Percentiles rank a stretch among this genome's conserved stretches.
phyloP scores from a whole-genome alignment of 2,888 invertebrate genomes.

The Tetropium fuscum region DNA sequence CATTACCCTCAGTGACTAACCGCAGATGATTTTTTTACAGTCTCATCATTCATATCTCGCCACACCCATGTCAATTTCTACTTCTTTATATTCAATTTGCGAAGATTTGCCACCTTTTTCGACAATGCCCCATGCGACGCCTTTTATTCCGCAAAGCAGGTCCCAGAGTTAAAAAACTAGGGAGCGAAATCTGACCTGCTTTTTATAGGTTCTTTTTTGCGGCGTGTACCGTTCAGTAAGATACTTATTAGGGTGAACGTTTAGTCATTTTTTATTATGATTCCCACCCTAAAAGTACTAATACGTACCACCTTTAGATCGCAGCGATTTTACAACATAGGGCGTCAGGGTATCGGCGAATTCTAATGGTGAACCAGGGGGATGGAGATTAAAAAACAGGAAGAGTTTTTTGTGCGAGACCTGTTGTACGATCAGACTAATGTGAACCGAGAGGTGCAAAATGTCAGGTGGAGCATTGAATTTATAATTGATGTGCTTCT shows the following conservation, averaged over 20 bases:
- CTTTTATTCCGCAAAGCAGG: constrained; percentile 1
- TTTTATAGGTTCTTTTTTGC: constrained; percentile 60
- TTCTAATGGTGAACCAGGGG: constrained; percentile 34
- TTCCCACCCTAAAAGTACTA: constrained; percentile 52
- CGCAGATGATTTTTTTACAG: constrained; percentile 22
- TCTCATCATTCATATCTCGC: constrained; percentile 4
- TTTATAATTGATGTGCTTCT: constrained; percentile 43
- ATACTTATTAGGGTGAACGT: constrained; percentile 51
- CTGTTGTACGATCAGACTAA: constrained; percentile 43
- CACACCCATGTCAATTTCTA: constrained; percentile 4
- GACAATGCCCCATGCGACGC: constrained; percentile 12
- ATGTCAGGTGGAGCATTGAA: constrained; percentile 49
- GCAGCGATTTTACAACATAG: constrained; percentile 36
- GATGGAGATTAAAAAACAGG: constrained; percentile 48
- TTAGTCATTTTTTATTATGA: constrained; percentile 57
- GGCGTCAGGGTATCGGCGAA: background rate
- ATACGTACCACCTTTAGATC: constrained; percentile 46
- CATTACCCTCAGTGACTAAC: background rate
- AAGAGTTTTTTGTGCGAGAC: constrained; percentile 53
- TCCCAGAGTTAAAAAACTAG: constrained; percentile 8
- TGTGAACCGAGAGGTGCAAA: constrained; percentile 45
- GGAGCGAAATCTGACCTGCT: constrained; percentile 36
- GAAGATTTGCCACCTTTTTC: constrained; percentile 25
- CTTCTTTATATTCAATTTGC: constrained; percentile 23
- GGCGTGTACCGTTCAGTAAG: constrained; percentile 55